These are phyloP conservation scores for Hipposideros larvatus DNA, from an alignment of 2,797 vertebrate genomes.

Conservation along the genomic window DNA sequence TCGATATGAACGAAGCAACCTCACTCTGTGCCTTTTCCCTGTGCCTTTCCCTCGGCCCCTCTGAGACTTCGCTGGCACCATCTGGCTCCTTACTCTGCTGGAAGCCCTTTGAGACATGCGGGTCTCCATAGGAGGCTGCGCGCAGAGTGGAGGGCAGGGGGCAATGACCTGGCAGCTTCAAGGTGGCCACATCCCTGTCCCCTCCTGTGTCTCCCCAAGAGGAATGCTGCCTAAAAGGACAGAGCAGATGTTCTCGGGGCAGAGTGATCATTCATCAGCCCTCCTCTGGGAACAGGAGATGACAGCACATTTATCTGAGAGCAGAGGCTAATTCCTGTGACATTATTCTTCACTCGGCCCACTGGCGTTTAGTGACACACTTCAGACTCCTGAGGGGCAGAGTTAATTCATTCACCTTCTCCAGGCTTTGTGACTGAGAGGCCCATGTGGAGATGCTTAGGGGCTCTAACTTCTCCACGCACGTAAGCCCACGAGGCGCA, in stretches of 20 bases:
- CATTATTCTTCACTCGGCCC: neutral
- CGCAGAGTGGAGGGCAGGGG: neutral
- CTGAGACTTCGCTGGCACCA: neutral
- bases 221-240: neutral
- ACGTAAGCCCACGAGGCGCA: fast-evolving
- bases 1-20: neutral
- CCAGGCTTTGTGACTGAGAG: neutral
- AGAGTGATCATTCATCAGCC: conserved; percentile 1
- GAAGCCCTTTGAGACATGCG: neutral
- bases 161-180: neutral
- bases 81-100: neutral
- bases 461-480: neutral
- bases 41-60: neutral
- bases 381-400: neutral
- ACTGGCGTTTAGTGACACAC: neutral
- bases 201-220: neutral
- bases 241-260: conserved; percentile 59
- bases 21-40: no score
- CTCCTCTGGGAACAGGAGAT: conserved; percentile 26
- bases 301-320: conserved; percentile 45
- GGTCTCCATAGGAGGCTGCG: neutral
- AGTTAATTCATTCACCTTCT: neutral
- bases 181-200: neutral
- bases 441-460: fast-evolving
- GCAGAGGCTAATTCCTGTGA: neutral